Conservation (phyloP, 1,140 invertebrate genomes). For the Megalonaias nervosa region DNA sequence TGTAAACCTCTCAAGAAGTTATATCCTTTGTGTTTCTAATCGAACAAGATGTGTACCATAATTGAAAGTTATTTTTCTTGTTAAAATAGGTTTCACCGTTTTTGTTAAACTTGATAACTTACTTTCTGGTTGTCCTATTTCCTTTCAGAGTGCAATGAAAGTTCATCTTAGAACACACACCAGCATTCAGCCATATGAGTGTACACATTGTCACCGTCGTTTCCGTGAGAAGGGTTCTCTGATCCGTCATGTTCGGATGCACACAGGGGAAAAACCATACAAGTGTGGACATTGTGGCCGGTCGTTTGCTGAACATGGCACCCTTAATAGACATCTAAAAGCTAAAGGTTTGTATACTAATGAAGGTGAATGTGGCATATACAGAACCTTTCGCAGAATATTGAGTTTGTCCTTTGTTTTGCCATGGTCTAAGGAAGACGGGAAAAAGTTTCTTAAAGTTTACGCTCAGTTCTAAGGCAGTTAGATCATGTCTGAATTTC, state of each 20-base stretch:
- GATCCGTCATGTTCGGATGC: conserved; percentile 74
- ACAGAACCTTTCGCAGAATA: too few relatives aligned
- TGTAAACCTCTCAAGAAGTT: neutral
- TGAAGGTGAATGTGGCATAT: neutral
- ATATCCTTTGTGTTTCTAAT: neutral
- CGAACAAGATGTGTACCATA: neutral
- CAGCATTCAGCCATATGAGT: conserved; percentile 62
- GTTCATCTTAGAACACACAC: conserved; percentile 68
- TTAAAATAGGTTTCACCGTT: neutral
- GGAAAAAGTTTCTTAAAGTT: too few relatives aligned
- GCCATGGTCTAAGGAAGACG: too few relatives aligned
- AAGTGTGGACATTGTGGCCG: conserved; percentile 89
- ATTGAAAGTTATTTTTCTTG: too few relatives aligned
- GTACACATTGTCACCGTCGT: conserved; percentile 63
- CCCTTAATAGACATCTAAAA: conserved; percentile 90
- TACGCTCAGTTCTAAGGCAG: too few relatives aligned
- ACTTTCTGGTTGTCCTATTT: neutral
- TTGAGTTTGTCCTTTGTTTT: too few relatives aligned
- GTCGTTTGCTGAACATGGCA: conserved; percentile 93
- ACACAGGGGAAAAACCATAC: conserved; percentile 94
- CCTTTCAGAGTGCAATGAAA: conserved; percentile 69
- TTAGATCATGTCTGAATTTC: too few relatives aligned
- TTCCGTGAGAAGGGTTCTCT: conserved; percentile 70
- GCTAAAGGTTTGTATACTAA: conserved; percentile 75
- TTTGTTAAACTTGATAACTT: neutral